Conservation (phyloP, 2,888 invertebrate genomes). For the Epicampocera succincta region DNA sequence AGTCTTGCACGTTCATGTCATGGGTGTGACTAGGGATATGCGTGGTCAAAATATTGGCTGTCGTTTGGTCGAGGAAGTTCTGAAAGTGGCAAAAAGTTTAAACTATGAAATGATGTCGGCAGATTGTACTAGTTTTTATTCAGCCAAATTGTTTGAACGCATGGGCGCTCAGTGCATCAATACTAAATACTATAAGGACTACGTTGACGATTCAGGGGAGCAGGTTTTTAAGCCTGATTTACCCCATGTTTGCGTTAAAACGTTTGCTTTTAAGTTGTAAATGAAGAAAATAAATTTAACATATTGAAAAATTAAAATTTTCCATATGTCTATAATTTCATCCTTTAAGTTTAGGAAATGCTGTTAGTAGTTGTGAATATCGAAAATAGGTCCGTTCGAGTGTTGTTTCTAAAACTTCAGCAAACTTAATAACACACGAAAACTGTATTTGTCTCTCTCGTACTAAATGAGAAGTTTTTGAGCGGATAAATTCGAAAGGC, state of each 20-base stretch:
- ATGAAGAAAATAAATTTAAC: background rate
- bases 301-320: no score
- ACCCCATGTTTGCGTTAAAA: conserved; percentile 76
- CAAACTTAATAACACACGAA: no score
- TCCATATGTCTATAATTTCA: no score
- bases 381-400: no score
- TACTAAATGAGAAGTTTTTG: no score
- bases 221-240: conserved; percentile 75
- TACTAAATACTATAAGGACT: conserved; percentile 74
- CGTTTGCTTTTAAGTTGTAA: conserved; percentile 74
- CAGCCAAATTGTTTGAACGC: conserved; percentile 74
- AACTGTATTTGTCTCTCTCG: no score
- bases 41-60: conserved; percentile 76
- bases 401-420: no score
- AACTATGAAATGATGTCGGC: conserved; percentile 74
- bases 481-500: no score
- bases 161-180: conserved; percentile 75
- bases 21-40: conserved; percentile 74
- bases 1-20: conserved; percentile 76
- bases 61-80: conserved; percentile 73
- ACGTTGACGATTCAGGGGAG: conserved; percentile 72
- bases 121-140: conserved; percentile 79
- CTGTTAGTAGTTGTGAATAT: no score
- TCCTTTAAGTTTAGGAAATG: no score
- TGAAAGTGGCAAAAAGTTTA: conserved; percentile 71